Evolutionary conservation across 2,113 vertebrate species (phyloP).

Genomic region (Sus scrofa): T2T-Sscrofa CM000818.6:35536501-35537000

Average conservation of each 20-base stretch:
- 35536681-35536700: background rate
- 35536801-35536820: no score
- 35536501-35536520: background rate
- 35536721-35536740: background rate
- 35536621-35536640: background rate
- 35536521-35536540: slow-evolving; percentile 20
- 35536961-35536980: no score
- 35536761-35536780: background rate
- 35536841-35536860: no score
- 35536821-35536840: no score
- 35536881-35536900: no score
- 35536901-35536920: no score
- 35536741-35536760: background rate
- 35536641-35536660: background rate
- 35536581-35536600: background rate
- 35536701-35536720: background rate
- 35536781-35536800: no score
- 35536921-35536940: no score
- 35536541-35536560: background rate
- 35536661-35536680: background rate
- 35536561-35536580: background rate
- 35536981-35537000: no score
- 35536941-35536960: no score
- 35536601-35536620: background rate
- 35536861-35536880: no score